Evolutionary conservation across 2,888 invertebrate genomes (phyloP).

Genomic region (Rutpela maculata): DNA sequence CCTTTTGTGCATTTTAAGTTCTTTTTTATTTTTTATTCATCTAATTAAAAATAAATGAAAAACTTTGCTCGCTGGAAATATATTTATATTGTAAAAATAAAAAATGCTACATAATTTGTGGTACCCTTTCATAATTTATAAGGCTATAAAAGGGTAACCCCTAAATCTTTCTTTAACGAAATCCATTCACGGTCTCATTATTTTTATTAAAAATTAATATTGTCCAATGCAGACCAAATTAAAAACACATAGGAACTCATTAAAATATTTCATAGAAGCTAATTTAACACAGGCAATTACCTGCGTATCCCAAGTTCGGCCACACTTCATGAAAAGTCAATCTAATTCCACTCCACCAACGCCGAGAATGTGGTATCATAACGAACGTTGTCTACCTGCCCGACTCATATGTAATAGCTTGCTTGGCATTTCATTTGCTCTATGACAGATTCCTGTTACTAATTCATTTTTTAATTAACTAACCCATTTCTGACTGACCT

Average conservation of each 20-base stretch:
- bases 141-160: constrained; percentile 22
- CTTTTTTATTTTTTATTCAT: background rate
- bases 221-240: constrained; percentile 60
- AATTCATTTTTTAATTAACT: constrained; percentile 74
- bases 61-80: background rate
- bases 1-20: background rate
- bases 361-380: constrained; percentile 53
- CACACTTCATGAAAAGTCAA: constrained; percentile 69
- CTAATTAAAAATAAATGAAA: background rate
- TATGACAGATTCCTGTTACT: constrained; percentile 74
- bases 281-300: constrained; percentile 70
- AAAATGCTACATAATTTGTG: constrained; percentile 10
- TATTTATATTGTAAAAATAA: constrained; percentile 10
- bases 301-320: constrained; percentile 60
- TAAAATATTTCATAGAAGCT: constrained; percentile 71
- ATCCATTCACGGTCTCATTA: constrained; percentile 53
- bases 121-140: constrained; percentile 27
- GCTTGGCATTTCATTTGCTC: constrained; percentile 73
- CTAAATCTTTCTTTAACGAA: constrained; percentile 52
- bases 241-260: constrained; percentile 69
- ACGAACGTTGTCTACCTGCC: constrained; percentile 62
- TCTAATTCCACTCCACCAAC: constrained; percentile 67
- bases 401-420: constrained; percentile 67
- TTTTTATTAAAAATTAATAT: constrained; percentile 61
- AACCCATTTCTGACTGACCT: constrained; percentile 65